Evolutionary conservation across 2,797 vertebrate species (phyloP).

Genomic region (Novumbra hubbsi): DNA sequence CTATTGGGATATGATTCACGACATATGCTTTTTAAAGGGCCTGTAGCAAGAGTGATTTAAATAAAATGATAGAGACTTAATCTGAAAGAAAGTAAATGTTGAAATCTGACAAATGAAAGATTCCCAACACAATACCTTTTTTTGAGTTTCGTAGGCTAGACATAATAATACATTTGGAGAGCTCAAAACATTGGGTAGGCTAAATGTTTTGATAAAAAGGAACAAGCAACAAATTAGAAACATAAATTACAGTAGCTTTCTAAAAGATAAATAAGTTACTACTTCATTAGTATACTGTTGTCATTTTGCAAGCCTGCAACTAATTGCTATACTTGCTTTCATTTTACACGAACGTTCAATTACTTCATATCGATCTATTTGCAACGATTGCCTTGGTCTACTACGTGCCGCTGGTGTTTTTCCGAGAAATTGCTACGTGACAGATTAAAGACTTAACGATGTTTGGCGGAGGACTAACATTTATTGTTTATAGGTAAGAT

Average conservation of each 20-base stretch:
- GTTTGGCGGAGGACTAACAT: background rate
- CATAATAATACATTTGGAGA: background rate
- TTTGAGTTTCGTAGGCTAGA: background rate
- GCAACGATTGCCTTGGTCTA: slow-evolving; percentile 7
- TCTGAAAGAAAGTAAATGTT: background rate
- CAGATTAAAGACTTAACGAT: background rate
- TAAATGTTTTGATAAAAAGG: background rate
- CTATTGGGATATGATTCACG: background rate
- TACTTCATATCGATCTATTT: background rate
- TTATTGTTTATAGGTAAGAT: slow-evolving; percentile 1
- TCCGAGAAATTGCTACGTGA: background rate
- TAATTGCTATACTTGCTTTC: background rate
- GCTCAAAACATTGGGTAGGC: background rate
- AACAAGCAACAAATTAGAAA: background rate
- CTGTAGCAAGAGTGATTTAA: background rate
- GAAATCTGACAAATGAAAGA: background rate
- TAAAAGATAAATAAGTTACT: no score
- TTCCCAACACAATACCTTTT: background rate
- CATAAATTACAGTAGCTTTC: background rate
- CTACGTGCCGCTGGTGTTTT: background rate
- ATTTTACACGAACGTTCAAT: background rate
- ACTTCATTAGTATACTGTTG: no score
- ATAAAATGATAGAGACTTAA: background rate
- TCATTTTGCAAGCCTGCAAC: background rate
- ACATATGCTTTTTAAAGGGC: background rate